Percentiles rank a stretch among this genome's conserved stretches.
These are phyloP conservation scores for Atethmia centrago DNA, from an alignment of 2,888 invertebrate genomes.

Conservation along the genomic window DNA sequence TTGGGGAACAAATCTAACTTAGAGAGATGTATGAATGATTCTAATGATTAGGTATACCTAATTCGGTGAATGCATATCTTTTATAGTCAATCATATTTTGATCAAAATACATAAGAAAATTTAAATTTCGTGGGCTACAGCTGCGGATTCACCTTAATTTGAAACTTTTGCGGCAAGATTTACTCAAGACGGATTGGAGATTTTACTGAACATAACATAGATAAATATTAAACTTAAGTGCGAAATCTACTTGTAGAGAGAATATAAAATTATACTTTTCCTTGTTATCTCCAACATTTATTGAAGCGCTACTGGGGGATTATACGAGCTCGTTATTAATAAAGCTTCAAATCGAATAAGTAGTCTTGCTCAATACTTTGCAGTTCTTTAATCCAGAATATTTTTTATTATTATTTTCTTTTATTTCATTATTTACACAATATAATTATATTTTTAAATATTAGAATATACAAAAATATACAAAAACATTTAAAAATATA, in stretches of 20 bases:
- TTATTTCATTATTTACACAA: too few species aligned
- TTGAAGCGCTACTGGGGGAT: not conserved
- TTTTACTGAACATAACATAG: not conserved
- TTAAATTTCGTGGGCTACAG: not conserved
- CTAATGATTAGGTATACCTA: too few species aligned
- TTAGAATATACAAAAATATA: too few species aligned
- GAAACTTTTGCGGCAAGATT: slow-evolving; percentile 21
- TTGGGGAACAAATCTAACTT: too few species aligned
- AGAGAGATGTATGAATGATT: too few species aligned
- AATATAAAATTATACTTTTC: not conserved
- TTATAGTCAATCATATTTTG: too few species aligned
- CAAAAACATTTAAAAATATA: too few species aligned
- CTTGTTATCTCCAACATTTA: not conserved
- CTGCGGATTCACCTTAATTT: not conserved
- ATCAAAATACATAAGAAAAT: not conserved
- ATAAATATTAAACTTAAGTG: not conserved
- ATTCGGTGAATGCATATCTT: too few species aligned
- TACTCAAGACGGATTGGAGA: slow-evolving; percentile 18
- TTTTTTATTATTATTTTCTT: too few species aligned
- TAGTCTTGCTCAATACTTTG: not conserved
- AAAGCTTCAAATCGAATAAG: not conserved
- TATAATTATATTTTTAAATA: too few species aligned
- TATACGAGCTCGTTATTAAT: not conserved
- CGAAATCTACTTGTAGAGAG: not conserved
- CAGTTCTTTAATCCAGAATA: not conserved